Conservation (phyloP, 2,888 invertebrate species). For the Clostera curtula region DNA sequence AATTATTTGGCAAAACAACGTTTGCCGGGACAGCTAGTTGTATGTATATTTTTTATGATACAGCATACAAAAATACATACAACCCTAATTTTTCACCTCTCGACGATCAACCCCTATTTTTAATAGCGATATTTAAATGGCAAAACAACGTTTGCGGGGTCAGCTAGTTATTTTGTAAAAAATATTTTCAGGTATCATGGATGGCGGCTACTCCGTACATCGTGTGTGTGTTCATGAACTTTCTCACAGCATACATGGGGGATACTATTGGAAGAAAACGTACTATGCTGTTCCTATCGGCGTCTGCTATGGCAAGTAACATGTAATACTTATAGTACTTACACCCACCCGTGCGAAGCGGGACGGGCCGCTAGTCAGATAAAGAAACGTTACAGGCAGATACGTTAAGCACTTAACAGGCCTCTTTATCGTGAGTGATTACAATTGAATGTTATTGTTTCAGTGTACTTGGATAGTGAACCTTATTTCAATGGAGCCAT, state of each 20-base stretch:
- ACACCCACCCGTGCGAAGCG: too few species aligned
- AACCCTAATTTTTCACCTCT: too few species aligned
- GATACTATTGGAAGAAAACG: slow-evolving; percentile 49
- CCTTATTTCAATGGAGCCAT: slow-evolving; percentile 36
- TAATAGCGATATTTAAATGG: too few species aligned
- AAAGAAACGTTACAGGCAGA: too few species aligned
- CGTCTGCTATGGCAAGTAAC: slow-evolving; percentile 36
- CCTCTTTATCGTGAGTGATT: background rate
- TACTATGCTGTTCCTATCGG: slow-evolving; percentile 39
- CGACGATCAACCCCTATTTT: too few species aligned
- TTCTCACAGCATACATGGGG: slow-evolving; percentile 35
- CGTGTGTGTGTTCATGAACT: slow-evolving; percentile 33
- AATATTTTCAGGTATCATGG: slow-evolving; percentile 44
- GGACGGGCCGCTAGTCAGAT: too few species aligned
- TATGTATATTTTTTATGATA: background rate
- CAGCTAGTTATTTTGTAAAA: background rate
- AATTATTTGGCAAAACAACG: too few species aligned
- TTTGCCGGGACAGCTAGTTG: too few species aligned
- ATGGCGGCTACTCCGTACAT: slow-evolving; percentile 50
- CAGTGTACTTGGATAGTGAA: slow-evolving; percentile 42
- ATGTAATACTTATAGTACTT: background rate
- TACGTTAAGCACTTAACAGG: too few species aligned
- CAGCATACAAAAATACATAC: too few species aligned
- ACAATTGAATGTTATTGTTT: slow-evolving; percentile 1
- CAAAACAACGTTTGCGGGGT: too few species aligned